Conservation (phyloP, 2,113 vertebrate genomes). For the Gnathonemus echidnorhynchus region DNA sequence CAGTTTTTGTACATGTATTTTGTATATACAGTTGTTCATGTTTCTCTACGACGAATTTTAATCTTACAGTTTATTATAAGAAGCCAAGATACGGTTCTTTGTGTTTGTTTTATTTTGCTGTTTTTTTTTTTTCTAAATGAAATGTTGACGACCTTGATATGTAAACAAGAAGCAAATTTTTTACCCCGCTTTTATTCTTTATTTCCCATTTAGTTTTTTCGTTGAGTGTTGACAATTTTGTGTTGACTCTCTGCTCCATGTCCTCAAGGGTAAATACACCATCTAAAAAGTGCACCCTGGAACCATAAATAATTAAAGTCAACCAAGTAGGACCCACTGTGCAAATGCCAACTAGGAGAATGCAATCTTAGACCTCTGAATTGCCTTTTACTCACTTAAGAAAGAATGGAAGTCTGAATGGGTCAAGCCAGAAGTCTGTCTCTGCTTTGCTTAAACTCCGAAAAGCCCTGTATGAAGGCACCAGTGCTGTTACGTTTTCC, state of each 20-base stretch:
- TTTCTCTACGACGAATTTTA: neutral
- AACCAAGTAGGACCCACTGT: slow-evolving; percentile 19
- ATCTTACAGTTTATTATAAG: neutral
- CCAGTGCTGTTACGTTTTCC: slow-evolving; percentile 70
- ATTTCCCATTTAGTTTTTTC: slow-evolving; percentile 67
- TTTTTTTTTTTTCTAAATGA: neutral
- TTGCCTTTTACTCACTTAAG: slow-evolving; percentile 58
- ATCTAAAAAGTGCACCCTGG: slow-evolving; percentile 75
- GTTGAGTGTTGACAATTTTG: slow-evolving; percentile 63
- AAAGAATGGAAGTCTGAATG: slow-evolving; percentile 60
- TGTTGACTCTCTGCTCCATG: slow-evolving; percentile 52
- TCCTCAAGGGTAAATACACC: slow-evolving; percentile 68
- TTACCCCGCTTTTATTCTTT: slow-evolving; percentile 62
- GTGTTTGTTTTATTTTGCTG: neutral
- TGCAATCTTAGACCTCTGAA: neutral
- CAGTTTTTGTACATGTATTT: neutral
- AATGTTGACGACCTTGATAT: neutral
- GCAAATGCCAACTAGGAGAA: neutral
- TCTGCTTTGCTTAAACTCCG: slow-evolving; percentile 50
- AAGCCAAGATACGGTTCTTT: neutral
- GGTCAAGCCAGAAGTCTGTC: slow-evolving; percentile 62
- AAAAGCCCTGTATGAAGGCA: slow-evolving; percentile 62
- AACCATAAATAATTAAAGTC: slow-evolving; percentile 15
- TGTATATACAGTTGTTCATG: neutral
- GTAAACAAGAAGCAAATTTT: neutral